Evolutionary conservation across 2,888 invertebrate species (phyloP).

Genomic region (Drosophila kambysellisi): DNA sequence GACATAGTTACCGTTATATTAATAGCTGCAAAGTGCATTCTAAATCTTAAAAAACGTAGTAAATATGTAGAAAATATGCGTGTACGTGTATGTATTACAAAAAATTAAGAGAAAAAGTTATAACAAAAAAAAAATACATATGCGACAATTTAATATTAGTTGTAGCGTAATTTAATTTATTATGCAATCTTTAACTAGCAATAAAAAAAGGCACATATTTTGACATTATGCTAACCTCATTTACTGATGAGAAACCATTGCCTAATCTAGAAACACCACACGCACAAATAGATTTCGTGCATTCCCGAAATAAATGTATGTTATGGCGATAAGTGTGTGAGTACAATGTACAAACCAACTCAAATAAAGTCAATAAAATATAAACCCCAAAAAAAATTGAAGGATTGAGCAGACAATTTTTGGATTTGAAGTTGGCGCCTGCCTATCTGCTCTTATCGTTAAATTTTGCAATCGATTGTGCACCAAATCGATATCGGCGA

Average conservation of each 20-base stretch:
- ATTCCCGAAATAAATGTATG: conserved; percentile 53
- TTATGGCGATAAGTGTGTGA: conserved; percentile 50
- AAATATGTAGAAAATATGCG: conserved; percentile 78
- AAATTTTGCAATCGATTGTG: conserved; percentile 13
- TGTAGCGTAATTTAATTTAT: conserved; percentile 75
- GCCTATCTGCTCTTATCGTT: neutral
- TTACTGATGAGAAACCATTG: conserved; percentile 47
- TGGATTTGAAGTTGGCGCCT: conserved; percentile 16
- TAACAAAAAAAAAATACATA: conserved; percentile 53
- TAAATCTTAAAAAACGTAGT: conserved; percentile 65
- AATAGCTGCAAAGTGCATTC: conserved; percentile 74
- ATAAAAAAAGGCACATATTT: conserved; percentile 61
- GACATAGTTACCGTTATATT: conserved; percentile 47
- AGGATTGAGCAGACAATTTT: neutral
- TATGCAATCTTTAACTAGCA: conserved; percentile 65
- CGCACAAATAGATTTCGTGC: conserved; percentile 63
- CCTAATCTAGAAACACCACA: conserved; percentile 59
- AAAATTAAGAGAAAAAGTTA: conserved; percentile 51
- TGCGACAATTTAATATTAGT: conserved; percentile 70
- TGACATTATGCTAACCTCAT: conserved; percentile 55
- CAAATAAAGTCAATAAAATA: conserved; percentile 55
- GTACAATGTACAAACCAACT: conserved; percentile 58
- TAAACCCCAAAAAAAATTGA: conserved; percentile 25
- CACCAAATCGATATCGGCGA: conserved; percentile 5
- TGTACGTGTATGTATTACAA: conserved; percentile 63